phyloP scores from a whole-genome alignment of 2,113 vertebrate genomes.

The Mixornis gularis region DNA sequence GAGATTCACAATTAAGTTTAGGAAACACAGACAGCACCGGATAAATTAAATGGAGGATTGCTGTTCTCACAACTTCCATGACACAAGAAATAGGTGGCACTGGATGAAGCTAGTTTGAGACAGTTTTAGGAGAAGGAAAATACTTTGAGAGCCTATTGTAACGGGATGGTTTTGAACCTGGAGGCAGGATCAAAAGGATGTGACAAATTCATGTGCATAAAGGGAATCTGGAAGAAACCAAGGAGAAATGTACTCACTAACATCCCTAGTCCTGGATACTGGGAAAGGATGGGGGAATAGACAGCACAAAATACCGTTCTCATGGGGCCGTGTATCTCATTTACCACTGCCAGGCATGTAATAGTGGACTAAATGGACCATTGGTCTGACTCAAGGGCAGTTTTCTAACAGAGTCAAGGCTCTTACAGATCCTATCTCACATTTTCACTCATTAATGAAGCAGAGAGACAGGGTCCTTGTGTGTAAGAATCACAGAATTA shows the following conservation, averaged over 20 bases:
- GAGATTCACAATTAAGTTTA: background rate
- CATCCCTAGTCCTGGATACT: background rate
- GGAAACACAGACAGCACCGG: background rate
- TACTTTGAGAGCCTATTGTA: background rate
- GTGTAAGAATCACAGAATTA: background rate
- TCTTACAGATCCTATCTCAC: background rate
- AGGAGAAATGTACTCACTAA: background rate
- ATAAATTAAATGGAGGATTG: background rate
- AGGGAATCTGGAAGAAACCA: background rate
- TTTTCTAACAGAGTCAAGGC: background rate
- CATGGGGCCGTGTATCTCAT: background rate
- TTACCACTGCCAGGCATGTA: background rate
- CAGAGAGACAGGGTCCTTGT: accelerated
- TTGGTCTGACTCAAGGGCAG: background rate
- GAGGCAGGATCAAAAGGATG: background rate
- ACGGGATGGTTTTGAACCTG: background rate
- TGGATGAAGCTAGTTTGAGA: background rate
- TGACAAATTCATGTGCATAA: background rate
- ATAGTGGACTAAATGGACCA: background rate
- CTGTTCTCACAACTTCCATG: background rate
- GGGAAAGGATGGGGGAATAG: background rate
- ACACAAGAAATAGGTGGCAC: background rate
- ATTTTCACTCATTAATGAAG: background rate
- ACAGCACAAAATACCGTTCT: background rate
- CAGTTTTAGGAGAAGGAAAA: background rate